Percentiles rank a stretch among this genome's conserved stretches.
These are phyloP conservation scores for Pontoporia blainvillei DNA, from an alignment of 2,113 vertebrate genomes.

Conservation along the genomic window DNA sequence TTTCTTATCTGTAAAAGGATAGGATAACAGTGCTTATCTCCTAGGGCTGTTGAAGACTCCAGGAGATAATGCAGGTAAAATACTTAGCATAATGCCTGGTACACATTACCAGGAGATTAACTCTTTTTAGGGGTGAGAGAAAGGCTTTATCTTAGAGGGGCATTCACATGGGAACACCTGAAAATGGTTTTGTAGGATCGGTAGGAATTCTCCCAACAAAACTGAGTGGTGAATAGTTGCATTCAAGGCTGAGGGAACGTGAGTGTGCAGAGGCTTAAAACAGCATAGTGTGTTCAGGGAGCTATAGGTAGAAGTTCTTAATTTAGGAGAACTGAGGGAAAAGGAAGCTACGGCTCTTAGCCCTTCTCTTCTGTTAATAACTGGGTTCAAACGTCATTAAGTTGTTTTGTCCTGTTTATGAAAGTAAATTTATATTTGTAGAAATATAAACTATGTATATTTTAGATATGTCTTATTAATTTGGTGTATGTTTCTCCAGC, in stretches of 20 bases:
- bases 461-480: neutral
- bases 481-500: neutral
- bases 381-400: neutral
- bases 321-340: constrained; percentile 20
- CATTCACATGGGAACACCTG: neutral
- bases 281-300: neutral
- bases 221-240: neutral
- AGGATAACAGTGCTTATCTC: neutral
- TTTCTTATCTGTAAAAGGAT: neutral
- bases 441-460: neutral
- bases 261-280: neutral
- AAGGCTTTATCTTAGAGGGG: neutral
- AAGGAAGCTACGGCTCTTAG: neutral
- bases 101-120: neutral
- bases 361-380: neutral
- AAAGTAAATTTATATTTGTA: neutral
- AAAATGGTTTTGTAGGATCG: neutral
- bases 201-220: neutral
- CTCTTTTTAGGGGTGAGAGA: neutral
- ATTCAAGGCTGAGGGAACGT: neutral
- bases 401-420: neutral
- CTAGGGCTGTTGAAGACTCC: neutral
- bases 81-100: neutral
- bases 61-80: neutral
- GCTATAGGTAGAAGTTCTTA: constrained; percentile 23